Base-by-base conservation (phyloP, 2,888 invertebrate genomes). In the Lycophotia porphyrea region DNA sequence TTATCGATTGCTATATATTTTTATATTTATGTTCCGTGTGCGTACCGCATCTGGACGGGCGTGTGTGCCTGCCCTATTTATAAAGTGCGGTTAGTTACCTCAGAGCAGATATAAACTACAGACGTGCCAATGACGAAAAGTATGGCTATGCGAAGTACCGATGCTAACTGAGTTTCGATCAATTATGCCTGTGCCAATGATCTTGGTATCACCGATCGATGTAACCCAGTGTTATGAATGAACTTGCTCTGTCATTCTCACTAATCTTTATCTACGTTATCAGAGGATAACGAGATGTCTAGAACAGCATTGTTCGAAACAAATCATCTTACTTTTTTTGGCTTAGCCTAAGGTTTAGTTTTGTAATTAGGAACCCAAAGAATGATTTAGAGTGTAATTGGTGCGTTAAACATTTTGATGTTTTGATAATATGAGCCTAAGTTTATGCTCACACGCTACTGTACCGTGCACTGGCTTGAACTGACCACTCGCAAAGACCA, bases 41-140 rank as follows among this genome's bases (percentile, higher is more conserved):
- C 89, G 90, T 90, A 90, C 87, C 92, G 91, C 92, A 93, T 93
- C 92, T 93, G 93, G 91, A 90, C 88, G 86, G 86, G 90, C 90
- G 89, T 90, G 90, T 90, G 90, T 91, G 93, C 89, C 90, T 93
- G 93, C 90, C 93, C 94, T 93, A 94, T 94, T 93, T 94, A 93
- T 92, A 93, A 92, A 90, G 90, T 91, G 91, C 90, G 91, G 90
- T 91, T 93, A 91, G 90, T 91, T 93, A 91, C 91, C 91, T 91
- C 90, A 91, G 88, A 90, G 87, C 88, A 87, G 87, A 85, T 89
- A 89, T 88, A 88, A 85, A 89, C 84, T 88, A 80, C 86, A 89
- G 86, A 87, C 81, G 73, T 85, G 81, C 81, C 80, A 86, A 80
- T 85, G 80, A 86, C 84, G 78, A 88, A 86, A 85, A 79, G 69